Percentiles rank a stretch among this genome's conserved stretches.
Conservation (phyloP, 1,140 invertebrate genomes). For the Papilio polyxenes region DNA sequence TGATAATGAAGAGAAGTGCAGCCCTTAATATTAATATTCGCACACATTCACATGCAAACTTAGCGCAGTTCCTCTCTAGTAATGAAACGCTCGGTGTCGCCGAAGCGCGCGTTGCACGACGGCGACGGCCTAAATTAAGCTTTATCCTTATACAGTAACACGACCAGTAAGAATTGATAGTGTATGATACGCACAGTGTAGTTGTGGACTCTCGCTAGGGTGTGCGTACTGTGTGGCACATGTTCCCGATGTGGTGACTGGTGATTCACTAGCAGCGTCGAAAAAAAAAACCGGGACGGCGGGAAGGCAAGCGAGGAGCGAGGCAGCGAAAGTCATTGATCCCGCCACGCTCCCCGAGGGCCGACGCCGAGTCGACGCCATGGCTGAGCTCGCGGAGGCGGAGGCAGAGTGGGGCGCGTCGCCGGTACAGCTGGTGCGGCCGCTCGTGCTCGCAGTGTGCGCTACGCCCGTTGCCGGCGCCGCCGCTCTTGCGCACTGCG, state of each 20-base stretch:
- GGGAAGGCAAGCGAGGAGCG: conserved; percentile 65
- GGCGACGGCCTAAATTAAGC: conserved; percentile 15
- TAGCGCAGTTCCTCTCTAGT: conserved; percentile 34
- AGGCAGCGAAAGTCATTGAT: conserved; percentile 75
- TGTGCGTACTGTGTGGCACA: conserved; percentile 53
- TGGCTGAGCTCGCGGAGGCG: conserved; percentile 58
- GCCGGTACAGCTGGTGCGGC: conserved; percentile 65
- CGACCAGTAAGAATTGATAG: not conserved
- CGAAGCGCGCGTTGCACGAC: conserved; percentile 20
- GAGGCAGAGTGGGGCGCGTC: conserved; percentile 41
- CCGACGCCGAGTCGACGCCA: conserved; percentile 70
- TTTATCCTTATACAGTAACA: conserved; percentile 26
- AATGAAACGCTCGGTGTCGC: conserved; percentile 32
- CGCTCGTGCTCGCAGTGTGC: conserved; percentile 61
- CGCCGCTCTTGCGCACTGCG: conserved; percentile 66
- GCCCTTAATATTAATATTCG: conserved; percentile 53
- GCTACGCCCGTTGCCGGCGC: conserved; percentile 68
- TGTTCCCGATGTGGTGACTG: conserved; percentile 66
- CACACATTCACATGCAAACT: conserved; percentile 41
- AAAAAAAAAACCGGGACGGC: conserved; percentile 69
- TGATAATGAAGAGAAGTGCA: conserved; percentile 61
- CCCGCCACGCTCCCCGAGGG: conserved; percentile 67
- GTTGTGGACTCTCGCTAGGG: conserved; percentile 47
- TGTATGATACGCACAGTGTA: conserved; percentile 34
- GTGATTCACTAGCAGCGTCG: conserved; percentile 69